Conservation (phyloP, 1,140 invertebrate species). For the Popillia japonica region DNA sequence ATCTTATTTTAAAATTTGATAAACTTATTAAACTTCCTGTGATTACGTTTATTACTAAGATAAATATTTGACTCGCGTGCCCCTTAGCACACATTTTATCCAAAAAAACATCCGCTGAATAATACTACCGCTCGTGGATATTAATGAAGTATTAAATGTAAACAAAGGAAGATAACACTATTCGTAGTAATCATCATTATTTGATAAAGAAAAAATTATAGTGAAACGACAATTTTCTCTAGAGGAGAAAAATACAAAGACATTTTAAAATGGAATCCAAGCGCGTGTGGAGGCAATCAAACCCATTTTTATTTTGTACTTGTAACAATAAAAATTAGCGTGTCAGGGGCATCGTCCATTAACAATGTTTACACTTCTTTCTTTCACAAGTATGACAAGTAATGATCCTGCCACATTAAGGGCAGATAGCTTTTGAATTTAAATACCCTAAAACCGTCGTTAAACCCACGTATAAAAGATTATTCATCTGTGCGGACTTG, state of each 20-base stretch:
- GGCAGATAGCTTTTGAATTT: constrained; percentile 32
- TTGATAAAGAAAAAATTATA: neutral
- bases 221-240: too few species aligned
- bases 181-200: too few species aligned
- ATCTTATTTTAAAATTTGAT: constrained; percentile 19
- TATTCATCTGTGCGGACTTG: constrained; percentile 15
- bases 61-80: constrained; percentile 22
- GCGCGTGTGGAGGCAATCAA: constrained; percentile 12
- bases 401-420: constrained; percentile 26
- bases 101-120: constrained; percentile 25
- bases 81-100: neutral
- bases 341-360: constrained; percentile 29
- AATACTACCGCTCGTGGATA: neutral
- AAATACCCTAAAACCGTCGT: constrained; percentile 33
- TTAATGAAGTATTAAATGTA: too few species aligned
- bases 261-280: neutral
- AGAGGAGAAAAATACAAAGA: neutral
- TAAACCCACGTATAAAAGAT: constrained; percentile 31
- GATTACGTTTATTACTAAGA: constrained; percentile 5
- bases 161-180: too few species aligned
- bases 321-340: constrained; percentile 26
- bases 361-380: constrained; percentile 30
- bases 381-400: constrained; percentile 29
- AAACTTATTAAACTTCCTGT: constrained; percentile 25
- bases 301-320: constrained; percentile 13